A percentile compares a stretch with the other conserved stretches of the same genome.
Conservation (phyloP, 1,140 invertebrate genomes). For the Dinothrombium tinctorium region DNA sequence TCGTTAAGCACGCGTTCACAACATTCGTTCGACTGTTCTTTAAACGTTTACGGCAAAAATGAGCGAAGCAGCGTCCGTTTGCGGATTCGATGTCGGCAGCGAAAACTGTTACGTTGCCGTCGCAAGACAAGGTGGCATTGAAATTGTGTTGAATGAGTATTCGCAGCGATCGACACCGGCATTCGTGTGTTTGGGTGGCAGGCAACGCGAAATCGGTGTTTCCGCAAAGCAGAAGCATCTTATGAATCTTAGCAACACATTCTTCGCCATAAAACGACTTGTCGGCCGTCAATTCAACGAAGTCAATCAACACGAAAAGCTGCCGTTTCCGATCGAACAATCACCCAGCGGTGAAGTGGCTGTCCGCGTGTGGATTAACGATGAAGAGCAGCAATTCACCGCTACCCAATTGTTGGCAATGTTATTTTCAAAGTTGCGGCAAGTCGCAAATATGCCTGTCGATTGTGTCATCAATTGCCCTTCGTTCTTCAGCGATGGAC, state of each 20-base stretch:
- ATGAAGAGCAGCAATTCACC: constrained; percentile 60
- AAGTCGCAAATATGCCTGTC: constrained; percentile 55
- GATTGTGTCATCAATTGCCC: constrained; percentile 77
- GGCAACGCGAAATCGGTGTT: constrained; percentile 74
- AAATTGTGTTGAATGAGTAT: constrained; percentile 14
- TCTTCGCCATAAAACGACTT: constrained; percentile 74
- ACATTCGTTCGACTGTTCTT: too few species aligned
- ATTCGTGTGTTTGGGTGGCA: constrained; percentile 77
- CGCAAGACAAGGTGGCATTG: constrained; percentile 10
- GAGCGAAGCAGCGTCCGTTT: constrained; percentile 1
- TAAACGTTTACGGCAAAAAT: too few species aligned
- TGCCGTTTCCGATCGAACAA: constrained; percentile 40
- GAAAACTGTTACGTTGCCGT: constrained; percentile 14
- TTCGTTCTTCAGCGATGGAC: constrained; percentile 75
- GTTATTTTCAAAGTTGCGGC: constrained; percentile 89
- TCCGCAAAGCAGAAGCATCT: constrained; percentile 89
- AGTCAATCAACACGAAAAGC: constrained; percentile 40
- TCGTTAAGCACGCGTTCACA: too few species aligned
- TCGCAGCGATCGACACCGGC: constrained; percentile 20
- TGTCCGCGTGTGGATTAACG: constrained; percentile 53
- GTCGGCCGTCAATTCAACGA: constrained; percentile 50
- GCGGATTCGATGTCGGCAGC: constrained; percentile 12
- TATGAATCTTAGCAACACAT: constrained; percentile 90
- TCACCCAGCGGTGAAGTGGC: constrained; percentile 3
- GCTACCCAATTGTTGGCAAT: constrained; percentile 88